Evolutionary conservation across 2,888 invertebrate species (phyloP), one percentile per base, ranked within the genome.

Genomic region (Hydriomena furcata): DNA sequence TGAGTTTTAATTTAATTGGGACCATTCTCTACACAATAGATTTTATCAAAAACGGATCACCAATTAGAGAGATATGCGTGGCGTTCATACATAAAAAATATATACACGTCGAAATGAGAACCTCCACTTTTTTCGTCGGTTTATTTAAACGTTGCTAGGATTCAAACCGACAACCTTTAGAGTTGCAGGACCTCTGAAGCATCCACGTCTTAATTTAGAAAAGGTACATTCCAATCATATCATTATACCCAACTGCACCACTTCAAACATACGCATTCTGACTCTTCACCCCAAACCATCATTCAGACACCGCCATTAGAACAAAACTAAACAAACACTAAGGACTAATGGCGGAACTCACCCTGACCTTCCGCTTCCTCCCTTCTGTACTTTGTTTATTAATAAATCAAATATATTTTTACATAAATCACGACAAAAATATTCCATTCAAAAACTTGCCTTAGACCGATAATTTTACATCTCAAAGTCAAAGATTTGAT

Each of bases 311-410:
- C 54, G 40, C 64, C 72, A 74, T 75, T 75, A 75, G 60, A 61
- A 64, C 52, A 49, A 58, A 58, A 62, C 64, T 71, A 71, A 73
- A 68, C 71, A 73, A 73, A 76, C 70, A 68, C 63, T 59, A 56
- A 38, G 52, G n/a, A 67, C 68, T 73, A 73, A 75, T 73, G 67
- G 73, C 73, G 75, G 75, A 75, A 70, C 68, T 73, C 66, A 74
- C 73, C 73, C 70, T 54, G 64, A 64, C 71, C 63, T 61, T 65
- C 65, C 66, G 65, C 58, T 68, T 73, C 75, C 74, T 66, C 62
- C 63, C 52, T 47, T 37, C 47, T 52, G 61, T 66, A 65, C 65
- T 65, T 60, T 56, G 63, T 68, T 69, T 73, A 73, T 68, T 76
- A 73, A 73, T 72, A 73, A 64, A 72, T 72, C 65, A 63, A 64